Conservation (phyloP, 2,888 invertebrate species). For the Barypeithes pellucidus region DNA sequence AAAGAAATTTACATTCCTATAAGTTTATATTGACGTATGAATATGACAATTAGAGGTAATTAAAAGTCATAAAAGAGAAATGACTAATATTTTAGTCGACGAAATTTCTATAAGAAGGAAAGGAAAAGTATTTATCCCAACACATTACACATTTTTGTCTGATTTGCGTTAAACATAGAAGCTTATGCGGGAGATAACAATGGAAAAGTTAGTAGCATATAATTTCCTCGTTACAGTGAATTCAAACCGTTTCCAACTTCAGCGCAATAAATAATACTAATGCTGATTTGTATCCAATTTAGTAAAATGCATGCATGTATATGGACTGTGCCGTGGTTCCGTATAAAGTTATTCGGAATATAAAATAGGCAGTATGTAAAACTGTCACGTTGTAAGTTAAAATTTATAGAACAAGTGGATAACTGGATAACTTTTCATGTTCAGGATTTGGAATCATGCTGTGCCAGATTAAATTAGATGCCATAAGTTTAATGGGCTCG, state of each 20-base stretch:
- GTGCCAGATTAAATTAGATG: constrained; percentile 67
- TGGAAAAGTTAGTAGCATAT: constrained; percentile 35
- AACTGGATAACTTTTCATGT: constrained; percentile 67
- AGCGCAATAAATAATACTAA: constrained; percentile 54
- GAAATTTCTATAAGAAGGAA: neutral
- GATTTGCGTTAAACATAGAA: constrained; percentile 6
- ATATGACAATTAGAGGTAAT: too few relatives aligned
- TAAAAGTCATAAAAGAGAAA: too few relatives aligned
- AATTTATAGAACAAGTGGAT: constrained; percentile 70
- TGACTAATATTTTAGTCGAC: too few relatives aligned
- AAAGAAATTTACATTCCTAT: neutral
- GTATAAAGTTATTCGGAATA: constrained; percentile 60
- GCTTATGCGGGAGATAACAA: constrained; percentile 27
- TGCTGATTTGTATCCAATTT: constrained; percentile 56
- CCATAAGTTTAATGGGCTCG: constrained; percentile 63
- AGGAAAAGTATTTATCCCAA: neutral
- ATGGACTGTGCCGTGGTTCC: constrained; percentile 48
- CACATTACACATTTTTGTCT: neutral
- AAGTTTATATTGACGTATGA: neutral
- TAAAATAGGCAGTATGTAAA: constrained; percentile 67
- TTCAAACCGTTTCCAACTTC: constrained; percentile 53
- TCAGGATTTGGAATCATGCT: constrained; percentile 62
- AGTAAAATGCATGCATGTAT: constrained; percentile 52
- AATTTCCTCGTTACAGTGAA: constrained; percentile 43
- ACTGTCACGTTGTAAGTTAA: constrained; percentile 67